Evolutionary conservation across 2,888 invertebrate species (phyloP).

Genomic region (Argyresthia goedartella): DNA sequence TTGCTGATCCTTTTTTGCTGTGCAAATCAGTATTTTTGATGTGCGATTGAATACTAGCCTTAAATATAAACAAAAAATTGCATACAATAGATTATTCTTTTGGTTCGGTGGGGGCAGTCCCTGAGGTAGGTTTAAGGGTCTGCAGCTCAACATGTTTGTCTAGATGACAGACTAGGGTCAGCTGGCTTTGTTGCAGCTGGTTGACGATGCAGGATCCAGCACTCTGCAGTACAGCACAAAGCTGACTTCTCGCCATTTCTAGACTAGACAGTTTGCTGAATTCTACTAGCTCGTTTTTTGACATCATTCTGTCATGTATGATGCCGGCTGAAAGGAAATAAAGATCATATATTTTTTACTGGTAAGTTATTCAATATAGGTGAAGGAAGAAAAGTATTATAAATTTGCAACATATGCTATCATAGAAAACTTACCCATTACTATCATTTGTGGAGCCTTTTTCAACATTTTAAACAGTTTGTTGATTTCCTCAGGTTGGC

Average conservation of each 20-base stretch:
- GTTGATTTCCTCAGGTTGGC: constrained; percentile 73
- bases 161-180: constrained; percentile 75
- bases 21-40: no score
- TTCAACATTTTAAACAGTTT: constrained; percentile 75
- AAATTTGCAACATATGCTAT: not conserved
- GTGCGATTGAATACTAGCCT: no score
- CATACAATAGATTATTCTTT: no score
- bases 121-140: no score
- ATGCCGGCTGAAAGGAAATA: constrained; percentile 74
- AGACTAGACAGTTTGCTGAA: constrained; percentile 77
- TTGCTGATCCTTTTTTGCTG: no score
- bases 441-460: constrained; percentile 77
- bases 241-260: constrained; percentile 73
- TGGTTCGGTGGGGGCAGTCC: no score
- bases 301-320: constrained; percentile 76
- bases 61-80: no score
- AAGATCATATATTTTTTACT: not conserved
- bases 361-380: not conserved
- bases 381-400: not conserved
- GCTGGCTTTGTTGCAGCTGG: constrained; percentile 78
- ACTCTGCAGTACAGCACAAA: constrained; percentile 78
- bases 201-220: constrained; percentile 74
- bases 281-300: constrained; percentile 76
- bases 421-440: constrained; percentile 68
- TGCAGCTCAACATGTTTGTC: constrained; percentile 66